A percentile compares a stretch with the other conserved stretches of the same genome.
Conservation (phyloP, 2,797 vertebrate species). For the Apogon talboti region DNA sequence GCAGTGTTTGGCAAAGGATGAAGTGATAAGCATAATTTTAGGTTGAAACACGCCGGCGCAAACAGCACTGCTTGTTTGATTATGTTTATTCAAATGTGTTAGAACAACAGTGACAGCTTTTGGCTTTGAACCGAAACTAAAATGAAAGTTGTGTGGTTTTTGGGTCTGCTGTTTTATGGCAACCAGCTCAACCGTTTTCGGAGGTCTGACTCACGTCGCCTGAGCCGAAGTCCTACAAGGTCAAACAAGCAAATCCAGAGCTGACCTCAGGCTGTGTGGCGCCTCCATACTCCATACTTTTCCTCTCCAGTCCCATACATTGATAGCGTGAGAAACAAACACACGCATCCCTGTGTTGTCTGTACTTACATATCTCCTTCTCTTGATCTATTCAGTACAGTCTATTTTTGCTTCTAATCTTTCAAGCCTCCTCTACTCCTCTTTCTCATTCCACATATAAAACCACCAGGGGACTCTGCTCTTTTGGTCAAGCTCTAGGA, state of each 20-base stretch:
- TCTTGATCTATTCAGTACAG: background rate
- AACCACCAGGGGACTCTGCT: slow-evolving; percentile 37
- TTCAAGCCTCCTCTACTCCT: slow-evolving; percentile 7
- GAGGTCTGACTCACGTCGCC: slow-evolving; percentile 57
- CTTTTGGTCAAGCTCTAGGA: slow-evolving; percentile 25
- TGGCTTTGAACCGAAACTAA: slow-evolving; percentile 9
- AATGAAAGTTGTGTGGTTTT: slow-evolving; percentile 37
- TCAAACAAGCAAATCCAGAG: slow-evolving; percentile 62
- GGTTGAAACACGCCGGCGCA: slow-evolving; percentile 24
- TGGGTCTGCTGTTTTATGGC: slow-evolving; percentile 24
- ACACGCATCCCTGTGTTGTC: slow-evolving; percentile 22
- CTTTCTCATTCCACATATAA: slow-evolving; percentile 32
- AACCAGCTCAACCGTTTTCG: slow-evolving; percentile 35
- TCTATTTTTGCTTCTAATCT: slow-evolving; percentile 26
- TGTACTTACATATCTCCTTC: slow-evolving; percentile 3
- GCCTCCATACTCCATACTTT: slow-evolving; percentile 40
- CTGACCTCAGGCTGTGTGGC: slow-evolving; percentile 57
- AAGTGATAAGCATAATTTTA: slow-evolving; percentile 52
- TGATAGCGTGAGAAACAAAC: slow-evolving; percentile 8
- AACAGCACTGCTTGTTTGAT: slow-evolving; percentile 23
- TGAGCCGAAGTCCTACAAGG: slow-evolving; percentile 66
- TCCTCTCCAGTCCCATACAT: slow-evolving; percentile 18
- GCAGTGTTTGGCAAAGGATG: slow-evolving; percentile 49
- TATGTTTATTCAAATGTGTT: slow-evolving; percentile 26
- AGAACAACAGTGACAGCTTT: slow-evolving; percentile 2